Conservation (phyloP, 2,113 vertebrate genomes). For the Oncorhynchus keta region DNA sequence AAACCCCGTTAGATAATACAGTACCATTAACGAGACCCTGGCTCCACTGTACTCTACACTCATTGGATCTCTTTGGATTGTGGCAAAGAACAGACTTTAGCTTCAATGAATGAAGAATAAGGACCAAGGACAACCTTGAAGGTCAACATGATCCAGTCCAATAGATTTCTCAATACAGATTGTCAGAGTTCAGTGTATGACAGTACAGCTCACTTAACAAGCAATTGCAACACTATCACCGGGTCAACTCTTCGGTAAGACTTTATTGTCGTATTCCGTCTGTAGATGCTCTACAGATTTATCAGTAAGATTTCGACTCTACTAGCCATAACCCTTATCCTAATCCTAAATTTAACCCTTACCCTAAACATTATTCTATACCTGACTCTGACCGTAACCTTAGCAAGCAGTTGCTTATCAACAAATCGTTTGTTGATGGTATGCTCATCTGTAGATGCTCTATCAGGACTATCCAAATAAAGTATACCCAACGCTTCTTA, state of each 20-base stretch:
- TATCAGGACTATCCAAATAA: too few relatives aligned
- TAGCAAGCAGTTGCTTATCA: too few relatives aligned
- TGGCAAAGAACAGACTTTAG: conserved; percentile 24
- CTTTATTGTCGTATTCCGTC: conserved; percentile 30
- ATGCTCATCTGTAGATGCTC: too few relatives aligned
- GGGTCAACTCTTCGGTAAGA: conserved; percentile 50
- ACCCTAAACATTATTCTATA: too few relatives aligned
- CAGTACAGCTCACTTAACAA: conserved; percentile 40
- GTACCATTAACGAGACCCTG: conserved; percentile 68
- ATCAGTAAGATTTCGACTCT: too few relatives aligned
- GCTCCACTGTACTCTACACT: conserved; percentile 43
- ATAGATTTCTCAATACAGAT: neutral
- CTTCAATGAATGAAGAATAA: conserved; percentile 43
- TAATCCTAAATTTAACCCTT: too few relatives aligned
- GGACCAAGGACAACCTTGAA: conserved; percentile 30
- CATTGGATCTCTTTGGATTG: conserved; percentile 10
- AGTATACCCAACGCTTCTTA: conserved; percentile 37
- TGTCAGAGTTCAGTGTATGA: neutral
- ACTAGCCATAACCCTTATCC: too few relatives aligned
- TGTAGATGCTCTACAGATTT: too few relatives aligned
- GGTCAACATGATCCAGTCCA: conserved; percentile 26
- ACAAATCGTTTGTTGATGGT: too few relatives aligned
- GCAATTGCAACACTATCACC: conserved; percentile 56
- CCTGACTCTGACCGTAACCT: too few relatives aligned
- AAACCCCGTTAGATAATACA: conserved; percentile 74